Base-by-base conservation (phyloP, 2,113 vertebrate species). In the rat (Rattus norvegicus) region DNA sequence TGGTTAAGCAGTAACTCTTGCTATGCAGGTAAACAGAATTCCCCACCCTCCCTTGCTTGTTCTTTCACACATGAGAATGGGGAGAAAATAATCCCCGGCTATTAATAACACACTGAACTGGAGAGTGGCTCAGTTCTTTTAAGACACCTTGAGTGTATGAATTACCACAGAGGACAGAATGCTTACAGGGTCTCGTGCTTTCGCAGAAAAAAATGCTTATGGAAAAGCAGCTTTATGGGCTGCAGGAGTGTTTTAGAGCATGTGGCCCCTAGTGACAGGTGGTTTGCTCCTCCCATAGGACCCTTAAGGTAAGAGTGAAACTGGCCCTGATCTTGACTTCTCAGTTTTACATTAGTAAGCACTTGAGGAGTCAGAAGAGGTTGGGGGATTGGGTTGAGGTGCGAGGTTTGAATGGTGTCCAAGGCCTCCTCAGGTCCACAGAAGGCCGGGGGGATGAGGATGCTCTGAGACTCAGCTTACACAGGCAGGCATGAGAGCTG, bases 91-190 rank as follows among this genome's bases (percentile, higher is more conserved):
- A 97, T 88, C 47, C 10, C 93, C 90, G 93, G 94, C 92, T 97
- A 93, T 96, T 97, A 97, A 97, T 95, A 97, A 97, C 97, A 96
- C 36, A 59, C 88, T 79, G 87, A 97, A 49, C 95, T 98, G 97
- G 95, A 98, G 96, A 96, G 30, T 24, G 70, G 94, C 94, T 97
- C 93, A 54, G 89, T 91, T 91, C 97, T 97, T 97, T 95, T 88
- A 96, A 95, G 79, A 96, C 85, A 98, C 97, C 96, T 98, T 95
- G 97, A 98, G 95, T 95, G 94, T 97, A 98, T 97, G 98, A 98
- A 97, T 76, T 83, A 93, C 90, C 92, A 77, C 88, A 96, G 97
- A 98, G 98, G 92, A 97, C 97, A 95, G 83, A 97, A 88, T 97
- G 90, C 98, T 98, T 98, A 96, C 85, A 98, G 98, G 97, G 95